These are phyloP conservation scores for Cryptomyrus ogoouensis DNA, from an alignment of 2,113 vertebrate species.

Conservation along the genomic window DNA sequence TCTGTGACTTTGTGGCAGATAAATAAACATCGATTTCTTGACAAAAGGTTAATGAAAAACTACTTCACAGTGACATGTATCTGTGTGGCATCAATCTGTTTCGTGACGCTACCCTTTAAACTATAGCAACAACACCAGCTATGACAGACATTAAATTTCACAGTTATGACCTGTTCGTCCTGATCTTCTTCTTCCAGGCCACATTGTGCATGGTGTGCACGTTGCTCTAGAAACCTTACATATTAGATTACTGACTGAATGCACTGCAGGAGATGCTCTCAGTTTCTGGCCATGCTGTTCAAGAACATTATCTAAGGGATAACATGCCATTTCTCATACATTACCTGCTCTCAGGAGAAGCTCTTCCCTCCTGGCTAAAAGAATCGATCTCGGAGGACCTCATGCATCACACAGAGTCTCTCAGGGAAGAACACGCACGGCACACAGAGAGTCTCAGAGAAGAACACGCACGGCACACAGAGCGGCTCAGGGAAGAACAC, in stretches of 20 bases:
- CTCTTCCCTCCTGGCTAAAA: conserved; percentile 14
- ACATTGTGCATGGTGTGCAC: neutral
- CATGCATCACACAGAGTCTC: neutral
- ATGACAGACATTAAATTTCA: no score
- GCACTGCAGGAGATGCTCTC: neutral
- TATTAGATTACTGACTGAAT: neutral
- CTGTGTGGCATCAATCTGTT: neutral
- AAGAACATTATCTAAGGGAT: neutral
- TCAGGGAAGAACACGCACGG: no score
- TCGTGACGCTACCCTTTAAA: neutral
- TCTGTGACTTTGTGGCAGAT: neutral
- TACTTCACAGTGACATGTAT: neutral
- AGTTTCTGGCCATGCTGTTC: neutral
- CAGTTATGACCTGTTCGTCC: neutral
- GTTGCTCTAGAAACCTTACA: neutral
- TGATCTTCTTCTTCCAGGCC: neutral
- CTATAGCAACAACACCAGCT: neutral
- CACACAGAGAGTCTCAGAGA: no score
- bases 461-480: no score
- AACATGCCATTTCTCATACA: neutral
- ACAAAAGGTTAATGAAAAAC: neutral
- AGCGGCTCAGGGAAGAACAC: no score
- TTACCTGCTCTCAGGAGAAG: neutral
- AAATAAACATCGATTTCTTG: neutral
- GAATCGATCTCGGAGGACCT: conserved; percentile 49